Evolutionary conservation across 2,113 vertebrate species (phyloP), one percentile per base, ranked within the genome.

Genomic region (Lycaon pictus): DNA sequence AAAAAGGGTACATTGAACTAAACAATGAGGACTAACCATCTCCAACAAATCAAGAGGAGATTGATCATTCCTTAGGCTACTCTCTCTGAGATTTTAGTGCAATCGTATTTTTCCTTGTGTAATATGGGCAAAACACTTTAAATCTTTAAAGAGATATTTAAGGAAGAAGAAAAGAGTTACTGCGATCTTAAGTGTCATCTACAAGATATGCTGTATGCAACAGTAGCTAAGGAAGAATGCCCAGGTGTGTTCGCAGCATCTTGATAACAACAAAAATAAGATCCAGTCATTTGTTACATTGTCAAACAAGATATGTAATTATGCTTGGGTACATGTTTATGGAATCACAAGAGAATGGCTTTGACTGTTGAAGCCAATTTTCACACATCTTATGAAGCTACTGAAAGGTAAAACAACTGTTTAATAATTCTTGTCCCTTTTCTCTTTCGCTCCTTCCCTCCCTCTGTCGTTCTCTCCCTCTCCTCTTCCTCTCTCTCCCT

Each of bases 101-200:
- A n/a, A 37, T 85, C 22, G 16, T 6, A 69, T 88, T 48, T 84
- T 56, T 56, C 43, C 72, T 60, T 71, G 51, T 87, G 32, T 29
- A 82, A 93, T 48, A 43, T 87, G 51, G 17, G 8, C 6, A 89
- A 95, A 25, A 65, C 5, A 43, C 10, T 7, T 27, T 83, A 37
- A 56, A 22, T 90, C 11, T 93, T 96, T 84, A 80, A 63, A 87
- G n/a, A 91, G 35, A 37, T 80, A 81, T 74, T 96, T 93, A 85
- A 82, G 80, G 11, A 90, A 93, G 27, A 77, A 84, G 35, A 85
- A 77, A 93, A 76, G 25, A 63, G 23, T 67, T 86, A 67, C n/a
- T 67, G 2, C 22, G 67, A 65, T 37, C 9, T 19, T 85, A 67
- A 90, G 29, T 69, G 53, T 85, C 16, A 89, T 71, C 53, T 91